phyloP scores from a whole-genome alignment of 1,140 invertebrate genomes.

The Listronotus oregonensis region DNA sequence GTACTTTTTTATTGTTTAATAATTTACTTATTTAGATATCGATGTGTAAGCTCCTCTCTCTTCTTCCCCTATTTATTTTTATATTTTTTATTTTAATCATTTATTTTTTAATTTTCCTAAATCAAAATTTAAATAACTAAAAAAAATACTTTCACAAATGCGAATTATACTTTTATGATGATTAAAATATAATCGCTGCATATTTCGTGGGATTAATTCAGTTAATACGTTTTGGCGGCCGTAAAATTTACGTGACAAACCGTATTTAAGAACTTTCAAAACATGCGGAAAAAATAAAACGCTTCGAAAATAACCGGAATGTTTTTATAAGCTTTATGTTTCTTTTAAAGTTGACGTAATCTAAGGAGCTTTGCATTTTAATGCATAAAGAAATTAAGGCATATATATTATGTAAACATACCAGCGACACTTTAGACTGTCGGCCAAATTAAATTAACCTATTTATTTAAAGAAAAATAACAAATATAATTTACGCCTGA shows the following conservation, averaged over 20 bases:
- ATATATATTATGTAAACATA: conserved; percentile 8
- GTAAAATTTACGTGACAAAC: conserved; percentile 27
- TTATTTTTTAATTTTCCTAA: no score
- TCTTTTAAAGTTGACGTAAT: conserved; percentile 7
- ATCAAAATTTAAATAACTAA: no score
- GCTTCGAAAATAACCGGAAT: conserved; percentile 16
- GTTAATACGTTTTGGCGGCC: conserved; percentile 25
- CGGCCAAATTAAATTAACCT: no score
- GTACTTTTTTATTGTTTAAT: no score
- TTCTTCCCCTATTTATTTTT: no score
- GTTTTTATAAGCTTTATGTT: conserved; percentile 14
- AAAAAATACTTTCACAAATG: no score
- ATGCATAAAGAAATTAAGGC: not conserved
- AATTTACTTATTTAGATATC: no score
- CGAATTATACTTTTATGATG: conserved; percentile 13
- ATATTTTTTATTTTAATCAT: no score
- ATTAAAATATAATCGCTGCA: conserved; percentile 20
- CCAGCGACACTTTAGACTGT: no score
- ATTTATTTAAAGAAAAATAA: no score
- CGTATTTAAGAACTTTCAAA: conserved; percentile 19
- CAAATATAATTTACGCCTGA: no score
- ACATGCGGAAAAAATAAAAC: conserved; percentile 20
- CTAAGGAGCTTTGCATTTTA: conserved; percentile 25
- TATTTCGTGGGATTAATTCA: conserved; percentile 27
- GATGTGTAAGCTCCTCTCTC: no score